Conservation (phyloP, 2,888 invertebrate species). For the Dusona sp. region DNA sequence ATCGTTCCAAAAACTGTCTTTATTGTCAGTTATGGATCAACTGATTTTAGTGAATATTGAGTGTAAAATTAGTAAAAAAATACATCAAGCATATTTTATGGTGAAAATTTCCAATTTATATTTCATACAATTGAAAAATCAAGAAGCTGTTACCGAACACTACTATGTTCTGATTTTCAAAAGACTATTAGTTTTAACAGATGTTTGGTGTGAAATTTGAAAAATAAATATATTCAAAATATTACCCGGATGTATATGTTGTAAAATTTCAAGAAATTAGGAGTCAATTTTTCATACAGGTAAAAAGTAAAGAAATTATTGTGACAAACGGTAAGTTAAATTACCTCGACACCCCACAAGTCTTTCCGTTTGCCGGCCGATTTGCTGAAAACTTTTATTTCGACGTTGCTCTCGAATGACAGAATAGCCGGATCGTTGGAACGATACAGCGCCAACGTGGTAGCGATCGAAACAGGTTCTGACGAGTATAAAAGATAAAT, state of each 20-base stretch:
- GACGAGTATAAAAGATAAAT: slow-evolving; percentile 70
- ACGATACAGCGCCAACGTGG: slow-evolving; percentile 86
- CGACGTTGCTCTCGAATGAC: slow-evolving; percentile 87
- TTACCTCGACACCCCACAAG: slow-evolving; percentile 89
- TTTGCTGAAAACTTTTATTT: slow-evolving; percentile 89
- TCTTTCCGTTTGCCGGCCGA: slow-evolving; percentile 87
- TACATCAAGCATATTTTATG: too few relatives aligned
- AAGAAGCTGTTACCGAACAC: background rate
- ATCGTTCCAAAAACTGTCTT: too few relatives aligned
- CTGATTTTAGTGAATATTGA: too few relatives aligned
- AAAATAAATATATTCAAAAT: background rate
- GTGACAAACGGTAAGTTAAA: slow-evolving; percentile 33
- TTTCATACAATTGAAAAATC: too few relatives aligned
- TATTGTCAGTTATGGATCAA: too few relatives aligned
- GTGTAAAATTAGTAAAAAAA: too few relatives aligned
- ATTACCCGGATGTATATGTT: background rate
- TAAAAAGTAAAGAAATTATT: background rate
- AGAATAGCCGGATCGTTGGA: slow-evolving; percentile 87
- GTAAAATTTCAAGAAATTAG: background rate
- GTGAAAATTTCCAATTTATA: too few relatives aligned
- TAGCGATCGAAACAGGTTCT: slow-evolving; percentile 88
- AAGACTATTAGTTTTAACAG: background rate
- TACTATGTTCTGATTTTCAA: background rate
- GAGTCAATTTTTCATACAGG: background rate
- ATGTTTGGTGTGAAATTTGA: background rate